Conservation (phyloP, 1,140 invertebrate genomes). For the Schmidtea mediterranea region DNA sequence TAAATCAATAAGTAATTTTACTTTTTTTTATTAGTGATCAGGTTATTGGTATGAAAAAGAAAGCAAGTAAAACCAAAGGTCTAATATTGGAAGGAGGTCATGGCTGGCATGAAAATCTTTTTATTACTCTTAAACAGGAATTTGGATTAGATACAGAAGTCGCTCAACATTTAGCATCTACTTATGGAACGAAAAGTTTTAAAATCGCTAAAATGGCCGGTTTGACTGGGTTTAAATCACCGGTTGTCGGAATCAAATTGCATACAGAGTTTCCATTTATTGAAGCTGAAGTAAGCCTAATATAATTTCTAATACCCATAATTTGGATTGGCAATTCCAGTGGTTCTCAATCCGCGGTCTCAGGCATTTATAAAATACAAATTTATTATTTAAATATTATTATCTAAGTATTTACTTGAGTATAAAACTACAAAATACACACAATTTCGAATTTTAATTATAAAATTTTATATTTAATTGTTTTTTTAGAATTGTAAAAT, state of each 20-base stretch:
- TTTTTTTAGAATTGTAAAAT: too few species aligned
- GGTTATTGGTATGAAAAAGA: slow-evolving; percentile 14
- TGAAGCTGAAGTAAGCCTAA: slow-evolving; percentile 58
- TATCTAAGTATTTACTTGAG: too few species aligned
- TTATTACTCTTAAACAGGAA: slow-evolving; percentile 71
- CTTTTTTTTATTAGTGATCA: neutral
- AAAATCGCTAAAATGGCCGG: slow-evolving; percentile 41
- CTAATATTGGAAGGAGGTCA: slow-evolving; percentile 75
- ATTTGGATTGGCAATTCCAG: neutral
- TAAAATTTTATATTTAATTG: too few species aligned
- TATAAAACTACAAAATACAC: too few species aligned
- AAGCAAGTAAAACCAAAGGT: slow-evolving; percentile 40
- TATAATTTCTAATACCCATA: too few species aligned
- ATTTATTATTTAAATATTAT: too few species aligned
- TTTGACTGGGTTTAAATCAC: slow-evolving; percentile 77
- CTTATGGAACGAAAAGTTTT: slow-evolving; percentile 88
- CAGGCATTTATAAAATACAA: too few species aligned
- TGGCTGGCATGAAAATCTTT: slow-evolving; percentile 84
- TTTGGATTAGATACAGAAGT: slow-evolving; percentile 39
- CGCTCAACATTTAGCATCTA: slow-evolving; percentile 73
- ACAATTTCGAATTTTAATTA: too few species aligned
- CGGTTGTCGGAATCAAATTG: slow-evolving; percentile 58
- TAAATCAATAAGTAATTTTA: too few species aligned
- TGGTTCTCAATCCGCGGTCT: too few species aligned
- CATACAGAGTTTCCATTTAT: slow-evolving; percentile 95